Conservation (phyloP, 1,140 invertebrate species). For the Brachionus koreanus region DNA sequence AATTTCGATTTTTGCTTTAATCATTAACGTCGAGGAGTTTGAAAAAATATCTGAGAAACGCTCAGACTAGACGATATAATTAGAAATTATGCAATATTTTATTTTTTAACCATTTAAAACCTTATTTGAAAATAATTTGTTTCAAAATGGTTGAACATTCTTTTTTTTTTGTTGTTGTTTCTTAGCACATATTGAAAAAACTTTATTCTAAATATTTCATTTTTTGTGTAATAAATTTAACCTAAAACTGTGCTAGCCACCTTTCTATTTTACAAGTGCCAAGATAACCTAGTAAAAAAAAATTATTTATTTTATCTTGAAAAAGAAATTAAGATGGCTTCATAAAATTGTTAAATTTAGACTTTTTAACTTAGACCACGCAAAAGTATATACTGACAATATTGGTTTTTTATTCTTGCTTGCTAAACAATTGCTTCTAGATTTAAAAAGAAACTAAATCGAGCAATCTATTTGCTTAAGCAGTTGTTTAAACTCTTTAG, state of each 20-base stretch:
- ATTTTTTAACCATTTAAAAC: not conserved
- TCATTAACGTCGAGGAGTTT: not conserved
- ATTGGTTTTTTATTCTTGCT: not conserved
- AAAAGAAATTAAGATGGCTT: not conserved
- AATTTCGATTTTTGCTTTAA: not conserved
- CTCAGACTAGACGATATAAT: not conserved
- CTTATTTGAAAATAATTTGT: not conserved
- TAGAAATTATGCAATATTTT: not conserved
- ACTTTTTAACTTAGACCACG: constrained; percentile 6
- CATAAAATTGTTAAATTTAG: not conserved
- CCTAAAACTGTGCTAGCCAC: not conserved
- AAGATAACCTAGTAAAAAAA: not conserved
- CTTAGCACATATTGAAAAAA: not conserved
- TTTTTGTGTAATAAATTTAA: too few species aligned
- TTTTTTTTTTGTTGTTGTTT: too few species aligned
- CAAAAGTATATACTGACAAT: not conserved
- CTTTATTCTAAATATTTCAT: not conserved
- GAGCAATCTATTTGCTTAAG: not conserved
- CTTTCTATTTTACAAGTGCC: not conserved
- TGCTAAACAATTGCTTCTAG: not conserved
- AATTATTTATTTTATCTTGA: not conserved
- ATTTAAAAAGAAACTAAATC: not conserved
- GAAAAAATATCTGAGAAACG: not conserved
- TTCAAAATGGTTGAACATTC: not conserved
- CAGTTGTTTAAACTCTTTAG: not conserved